Conservation (phyloP, 2,888 invertebrate species). For the Strigamia maritima region DNA sequence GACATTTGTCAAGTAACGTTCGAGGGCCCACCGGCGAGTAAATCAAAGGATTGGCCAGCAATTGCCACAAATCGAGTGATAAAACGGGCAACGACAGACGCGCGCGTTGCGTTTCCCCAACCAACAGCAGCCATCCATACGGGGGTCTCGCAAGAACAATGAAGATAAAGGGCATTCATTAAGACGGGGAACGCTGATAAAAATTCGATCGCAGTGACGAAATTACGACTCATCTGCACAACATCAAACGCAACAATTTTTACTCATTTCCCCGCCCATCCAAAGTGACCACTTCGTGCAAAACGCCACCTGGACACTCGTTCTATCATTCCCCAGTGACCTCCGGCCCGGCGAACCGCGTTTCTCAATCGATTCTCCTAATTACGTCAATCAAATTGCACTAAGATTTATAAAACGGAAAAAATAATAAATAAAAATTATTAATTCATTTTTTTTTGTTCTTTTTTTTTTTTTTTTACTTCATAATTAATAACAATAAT, state of each 20-base stretch:
- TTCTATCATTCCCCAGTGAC: constrained; percentile 19
- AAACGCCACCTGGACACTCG: constrained; percentile 22
- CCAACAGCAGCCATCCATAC: background rate
- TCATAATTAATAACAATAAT: background rate
- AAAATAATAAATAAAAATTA: background rate
- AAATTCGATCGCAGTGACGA: background rate
- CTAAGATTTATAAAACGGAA: background rate
- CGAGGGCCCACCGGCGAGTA: background rate
- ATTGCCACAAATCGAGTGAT: constrained; percentile 20
- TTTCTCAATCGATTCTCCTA: background rate
- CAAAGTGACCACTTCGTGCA: constrained; percentile 17
- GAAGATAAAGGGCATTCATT: constrained; percentile 29
- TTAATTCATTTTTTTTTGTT: background rate
- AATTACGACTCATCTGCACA: constrained; percentile 24
- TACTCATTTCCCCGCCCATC: background rate
- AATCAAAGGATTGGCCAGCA: constrained; percentile 27
- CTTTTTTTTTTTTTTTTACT: background rate
- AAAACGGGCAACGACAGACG: constrained; percentile 26
- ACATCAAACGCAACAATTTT: constrained; percentile 22
- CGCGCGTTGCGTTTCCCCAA: background rate
- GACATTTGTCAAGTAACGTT: background rate
- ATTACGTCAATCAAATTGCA: background rate
- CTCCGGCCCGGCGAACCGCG: background rate
- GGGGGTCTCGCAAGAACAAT: background rate
- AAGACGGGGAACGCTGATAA: constrained; percentile 17